Conservation (phyloP, 2,113 vertebrate genomes). For the Notarius lentiginosus region DNA sequence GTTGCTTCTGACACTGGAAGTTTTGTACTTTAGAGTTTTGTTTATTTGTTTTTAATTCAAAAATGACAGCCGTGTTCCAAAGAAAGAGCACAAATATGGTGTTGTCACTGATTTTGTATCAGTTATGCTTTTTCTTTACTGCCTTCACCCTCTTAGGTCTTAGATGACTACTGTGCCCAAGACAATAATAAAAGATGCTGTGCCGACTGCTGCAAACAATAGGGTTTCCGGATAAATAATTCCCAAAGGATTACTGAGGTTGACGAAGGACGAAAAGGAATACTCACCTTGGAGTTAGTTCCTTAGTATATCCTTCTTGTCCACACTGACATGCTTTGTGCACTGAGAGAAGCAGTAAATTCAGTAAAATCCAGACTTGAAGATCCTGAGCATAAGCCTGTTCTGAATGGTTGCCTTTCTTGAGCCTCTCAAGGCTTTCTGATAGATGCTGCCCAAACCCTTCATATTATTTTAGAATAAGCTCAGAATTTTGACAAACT, state of each 20-base stretch:
- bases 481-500: not conserved
- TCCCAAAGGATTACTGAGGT: not conserved
- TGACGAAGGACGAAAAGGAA: conserved; percentile 19
- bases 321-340: not conserved
- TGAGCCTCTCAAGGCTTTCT: not conserved
- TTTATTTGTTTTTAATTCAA: not conserved
- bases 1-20: conserved; percentile 11
- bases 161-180: not conserved
- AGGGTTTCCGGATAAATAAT: not conserved
- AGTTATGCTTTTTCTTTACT: not conserved
- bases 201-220: not conserved
- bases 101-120: not conserved
- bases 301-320: conserved; percentile 13
- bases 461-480: not conserved
- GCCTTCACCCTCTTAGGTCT: not conserved
- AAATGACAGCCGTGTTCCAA: not conserved
- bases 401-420: not conserved
- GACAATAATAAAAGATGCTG: not conserved
- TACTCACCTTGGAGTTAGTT: conserved; percentile 5
- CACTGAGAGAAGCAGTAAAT: not conserved
- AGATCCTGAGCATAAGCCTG: not conserved
- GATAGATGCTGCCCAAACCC: not conserved
- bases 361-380: not conserved
- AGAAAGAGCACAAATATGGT: not conserved
- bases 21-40: not conserved